Evolutionary conservation across 2,888 invertebrate species (phyloP).

Genomic region (Sarcophaga subvicina): DNA sequence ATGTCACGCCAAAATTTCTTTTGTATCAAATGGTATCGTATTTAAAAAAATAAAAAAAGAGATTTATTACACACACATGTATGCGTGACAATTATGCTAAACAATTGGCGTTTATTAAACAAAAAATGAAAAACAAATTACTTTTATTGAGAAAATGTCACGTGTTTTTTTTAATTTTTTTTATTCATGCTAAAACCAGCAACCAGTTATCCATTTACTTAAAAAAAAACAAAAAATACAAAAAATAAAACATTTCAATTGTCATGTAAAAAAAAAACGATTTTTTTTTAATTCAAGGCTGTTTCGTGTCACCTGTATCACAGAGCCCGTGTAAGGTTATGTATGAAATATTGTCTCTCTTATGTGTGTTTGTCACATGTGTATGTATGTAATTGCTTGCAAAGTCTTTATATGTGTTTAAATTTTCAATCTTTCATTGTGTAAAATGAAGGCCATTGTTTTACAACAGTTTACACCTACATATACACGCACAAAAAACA

Average conservation of each 20-base stretch:
- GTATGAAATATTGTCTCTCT: background rate
- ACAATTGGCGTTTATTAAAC: background rate
- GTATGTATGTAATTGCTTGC: no score
- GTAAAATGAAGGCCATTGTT: no score
- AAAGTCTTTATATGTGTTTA: no score
- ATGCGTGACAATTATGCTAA: conserved; percentile 12
- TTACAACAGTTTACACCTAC: no score
- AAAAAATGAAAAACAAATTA: background rate
- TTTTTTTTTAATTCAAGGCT: background rate
- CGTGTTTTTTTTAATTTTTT: background rate
- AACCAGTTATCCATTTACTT: background rate
- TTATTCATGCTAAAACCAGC: background rate
- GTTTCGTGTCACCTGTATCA: background rate
- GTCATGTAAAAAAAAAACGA: background rate
- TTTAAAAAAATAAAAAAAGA: background rate
- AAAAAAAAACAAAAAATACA: background rate
- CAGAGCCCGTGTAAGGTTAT: background rate
- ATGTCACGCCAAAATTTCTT: background rate
- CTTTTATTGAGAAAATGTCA: background rate
- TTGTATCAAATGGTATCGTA: background rate
- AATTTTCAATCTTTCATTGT: no score
- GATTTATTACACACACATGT: background rate
- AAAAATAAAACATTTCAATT: background rate
- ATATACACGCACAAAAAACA: no score
- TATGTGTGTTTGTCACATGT: background rate